Evolutionary conservation across 2,888 invertebrate species (phyloP).

Genomic region (Cotesia congregata): DNA sequence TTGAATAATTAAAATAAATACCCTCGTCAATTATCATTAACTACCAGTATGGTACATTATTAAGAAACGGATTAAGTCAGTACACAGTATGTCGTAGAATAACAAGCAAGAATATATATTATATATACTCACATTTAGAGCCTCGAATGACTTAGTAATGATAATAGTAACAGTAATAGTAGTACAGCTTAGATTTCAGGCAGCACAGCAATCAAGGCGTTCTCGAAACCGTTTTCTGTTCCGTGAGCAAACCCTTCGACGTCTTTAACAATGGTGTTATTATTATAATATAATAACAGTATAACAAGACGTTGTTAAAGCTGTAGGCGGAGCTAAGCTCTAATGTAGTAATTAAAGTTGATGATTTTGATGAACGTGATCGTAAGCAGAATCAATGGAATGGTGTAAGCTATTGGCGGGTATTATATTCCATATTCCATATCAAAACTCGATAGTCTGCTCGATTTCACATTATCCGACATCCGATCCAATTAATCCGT

Average conservation of each 20-base stretch:
- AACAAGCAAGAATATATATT: too few species aligned
- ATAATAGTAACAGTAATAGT: too few species aligned
- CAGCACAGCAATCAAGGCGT: background rate
- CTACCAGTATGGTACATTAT: too few species aligned
- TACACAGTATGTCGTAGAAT: too few species aligned
- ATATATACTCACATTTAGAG: too few species aligned
- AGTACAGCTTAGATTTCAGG: too few species aligned
- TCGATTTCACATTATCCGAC: conserved; percentile 41
- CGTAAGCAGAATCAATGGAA: background rate
- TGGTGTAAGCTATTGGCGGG: background rate
- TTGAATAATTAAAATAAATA: too few species aligned
- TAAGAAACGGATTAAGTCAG: too few species aligned
- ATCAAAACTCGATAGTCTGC: conserved; percentile 27
- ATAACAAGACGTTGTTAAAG: background rate
- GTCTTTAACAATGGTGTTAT: background rate
- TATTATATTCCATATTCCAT: conserved; percentile 1
- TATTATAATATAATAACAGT: background rate
- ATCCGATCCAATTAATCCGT: conserved; percentile 58
- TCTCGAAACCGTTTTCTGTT: background rate
- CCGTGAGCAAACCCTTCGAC: background rate
- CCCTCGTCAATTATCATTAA: too few species aligned
- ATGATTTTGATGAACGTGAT: background rate
- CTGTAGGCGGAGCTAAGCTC: background rate
- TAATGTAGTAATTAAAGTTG: background rate
- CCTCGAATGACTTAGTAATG: too few species aligned